Evolutionary conservation across 2,888 invertebrate genomes (phyloP).

Genomic region (Xylota segnis): DNA sequence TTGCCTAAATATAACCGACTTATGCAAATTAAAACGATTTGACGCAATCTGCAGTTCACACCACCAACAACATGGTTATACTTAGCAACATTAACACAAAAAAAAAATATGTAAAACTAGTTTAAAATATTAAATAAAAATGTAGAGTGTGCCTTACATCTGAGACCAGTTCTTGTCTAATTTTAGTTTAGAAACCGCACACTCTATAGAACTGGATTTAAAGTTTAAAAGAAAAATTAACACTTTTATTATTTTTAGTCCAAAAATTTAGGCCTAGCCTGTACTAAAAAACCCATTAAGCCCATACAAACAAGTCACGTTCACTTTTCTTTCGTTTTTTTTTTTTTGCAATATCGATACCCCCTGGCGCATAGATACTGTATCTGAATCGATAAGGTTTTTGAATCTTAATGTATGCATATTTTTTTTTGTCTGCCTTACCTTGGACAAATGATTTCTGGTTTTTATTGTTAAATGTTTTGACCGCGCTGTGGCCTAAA

Average conservation of each 20-base stretch:
- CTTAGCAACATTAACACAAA: neutral
- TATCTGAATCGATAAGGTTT: slow-evolving; percentile 11
- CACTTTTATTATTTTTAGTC: slow-evolving; percentile 4
- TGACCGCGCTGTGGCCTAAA: neutral
- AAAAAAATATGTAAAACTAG: slow-evolving; percentile 9
- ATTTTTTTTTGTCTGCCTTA: slow-evolving; percentile 2
- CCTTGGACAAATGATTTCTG: slow-evolving; percentile 30
- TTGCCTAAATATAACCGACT: slow-evolving; percentile 17
- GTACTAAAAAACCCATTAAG: neutral
- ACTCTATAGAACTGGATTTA: slow-evolving; percentile 13
- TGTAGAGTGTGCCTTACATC: slow-evolving; percentile 7
- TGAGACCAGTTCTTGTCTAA: slow-evolving; percentile 29
- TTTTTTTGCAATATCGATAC: neutral
- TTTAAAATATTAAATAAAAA: neutral
- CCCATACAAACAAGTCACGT: slow-evolving; percentile 1
- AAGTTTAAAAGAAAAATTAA: slow-evolving; percentile 7
- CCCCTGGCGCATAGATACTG: slow-evolving; percentile 11
- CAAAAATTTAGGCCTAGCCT: neutral
- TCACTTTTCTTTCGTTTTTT: neutral
- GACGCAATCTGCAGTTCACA: slow-evolving; percentile 29
- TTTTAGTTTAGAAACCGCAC: slow-evolving; percentile 26
- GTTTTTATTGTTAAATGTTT: slow-evolving; percentile 20
- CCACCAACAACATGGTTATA: neutral
- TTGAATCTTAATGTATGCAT: neutral
- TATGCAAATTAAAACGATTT: slow-evolving; percentile 48